Evolutionary conservation across 2,113 vertebrate species (phyloP).

Genomic region (Microcebus jonahi): DNA sequence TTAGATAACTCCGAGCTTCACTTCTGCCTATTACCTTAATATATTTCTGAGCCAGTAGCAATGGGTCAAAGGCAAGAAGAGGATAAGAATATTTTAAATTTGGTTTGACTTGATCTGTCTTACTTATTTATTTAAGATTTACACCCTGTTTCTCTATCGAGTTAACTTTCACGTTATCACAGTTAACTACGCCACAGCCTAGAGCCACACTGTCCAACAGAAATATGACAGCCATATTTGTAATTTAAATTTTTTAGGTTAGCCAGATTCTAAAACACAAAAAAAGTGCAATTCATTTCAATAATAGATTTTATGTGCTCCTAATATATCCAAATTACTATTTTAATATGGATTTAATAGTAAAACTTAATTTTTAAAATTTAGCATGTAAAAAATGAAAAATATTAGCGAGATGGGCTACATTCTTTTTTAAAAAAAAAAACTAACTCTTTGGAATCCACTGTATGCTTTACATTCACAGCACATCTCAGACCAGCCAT

Average conservation of each 20-base stretch:
- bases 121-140: neutral
- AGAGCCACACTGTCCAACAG: neutral
- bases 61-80: slow-evolving; percentile 10
- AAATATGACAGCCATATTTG: neutral
- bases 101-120: neutral
- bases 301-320: neutral
- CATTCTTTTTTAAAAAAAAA: neutral
- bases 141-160: neutral
- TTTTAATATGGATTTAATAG: neutral
- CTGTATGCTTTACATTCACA: neutral
- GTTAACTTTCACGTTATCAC: neutral
- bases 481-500: neutral
- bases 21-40: neutral
- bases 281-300: neutral
- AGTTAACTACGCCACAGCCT: neutral
- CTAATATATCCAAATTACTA: neutral
- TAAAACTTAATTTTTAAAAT: slow-evolving; percentile 8
- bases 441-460: neutral
- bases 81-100: neutral
- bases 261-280: neutral
- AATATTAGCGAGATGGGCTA: neutral
- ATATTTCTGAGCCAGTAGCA: neutral
- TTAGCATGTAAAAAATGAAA: neutral
- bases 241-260: neutral
- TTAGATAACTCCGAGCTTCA: neutral